Evolutionary conservation across 2,888 invertebrate species (phyloP), one percentile per base, ranked within the genome.

Genomic region (Mythimna lalbum): DNA sequence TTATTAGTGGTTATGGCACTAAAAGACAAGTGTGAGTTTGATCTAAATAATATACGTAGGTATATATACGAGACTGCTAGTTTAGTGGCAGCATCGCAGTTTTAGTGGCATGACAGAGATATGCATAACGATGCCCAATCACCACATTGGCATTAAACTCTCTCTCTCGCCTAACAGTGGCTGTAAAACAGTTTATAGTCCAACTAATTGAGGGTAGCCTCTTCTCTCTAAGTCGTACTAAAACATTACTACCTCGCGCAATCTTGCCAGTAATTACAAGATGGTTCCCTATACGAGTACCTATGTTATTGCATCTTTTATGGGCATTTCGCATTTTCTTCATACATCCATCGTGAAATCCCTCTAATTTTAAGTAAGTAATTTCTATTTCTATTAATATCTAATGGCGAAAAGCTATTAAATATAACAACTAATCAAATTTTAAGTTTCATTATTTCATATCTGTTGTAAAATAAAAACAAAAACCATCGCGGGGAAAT

Each of bases 101-200:
- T 86, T 85, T 84, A 87, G 83, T 84, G 75, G 83, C 87, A 82
- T 82, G 80, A 86, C 82, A 76, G 85, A 82, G 80, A 82, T 83
- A 86, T 73, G 83, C 82, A 78, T 77, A 78, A 82, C 82, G 81
- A 81, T 52, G 73, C 71, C 76, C 86, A 88, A 89, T 90, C 86
- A 87, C 79, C 77, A 86, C 86, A 77, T 85, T 84, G 83, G 81
- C 79, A 82, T 83, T 80, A 75, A 83, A 65, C 75, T 53, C 75
- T 73, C 78, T 74, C 79, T 72, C 68, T 64, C 76, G 49, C 74
- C 78, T 88, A 84, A 89, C 87, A 78, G 83, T 64, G 81, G 83
- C 85, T 82, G 83, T 90, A 87, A 88, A 87, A 83, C 66, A 73
- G 82, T 89, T 88, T 87, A 90, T 86, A 82, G 84, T 82, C 49